Evolutionary conservation across 2,888 invertebrate genomes (phyloP).

Genomic region (Standfussiana lucernea): DNA sequence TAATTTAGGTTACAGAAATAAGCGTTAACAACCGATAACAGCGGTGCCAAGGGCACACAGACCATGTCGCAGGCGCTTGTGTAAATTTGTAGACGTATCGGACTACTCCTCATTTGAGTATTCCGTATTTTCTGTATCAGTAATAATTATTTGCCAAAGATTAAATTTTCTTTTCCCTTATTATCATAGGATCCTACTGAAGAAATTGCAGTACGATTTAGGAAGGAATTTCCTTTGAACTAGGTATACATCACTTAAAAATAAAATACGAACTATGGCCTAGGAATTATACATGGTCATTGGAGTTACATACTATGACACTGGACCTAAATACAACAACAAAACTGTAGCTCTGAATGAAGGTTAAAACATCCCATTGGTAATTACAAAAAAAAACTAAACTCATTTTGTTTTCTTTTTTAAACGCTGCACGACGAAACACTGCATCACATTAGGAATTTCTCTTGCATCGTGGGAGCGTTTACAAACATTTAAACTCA

Average conservation of each 20-base stretch:
- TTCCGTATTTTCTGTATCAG: not conserved
- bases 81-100: not conserved
- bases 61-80: not conserved
- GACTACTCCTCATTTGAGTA: not conserved
- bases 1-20: slow-evolving; percentile 25
- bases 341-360: no score
- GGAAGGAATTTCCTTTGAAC: not conserved
- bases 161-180: not conserved
- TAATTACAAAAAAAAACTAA: no score
- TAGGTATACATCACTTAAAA: not conserved
- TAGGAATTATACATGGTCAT: not conserved
- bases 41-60: slow-evolving; percentile 23
- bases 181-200: not conserved
- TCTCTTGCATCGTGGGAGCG: no score
- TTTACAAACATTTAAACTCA: no score
- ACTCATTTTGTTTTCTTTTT: no score
- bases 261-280: not conserved
- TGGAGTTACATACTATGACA: no score
- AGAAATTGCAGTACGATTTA: not conserved
- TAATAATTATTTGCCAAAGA: not conserved
- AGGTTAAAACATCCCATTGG: no score
- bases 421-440: no score
- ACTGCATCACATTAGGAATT: no score
- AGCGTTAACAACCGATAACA: slow-evolving; percentile 37
- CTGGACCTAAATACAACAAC: no score